A percentile compares a stretch with the other conserved stretches of the same genome.
Evolutionary conservation across 2,888 invertebrate genomes (phyloP).

Genomic region (Drosophila siamana): DNA sequence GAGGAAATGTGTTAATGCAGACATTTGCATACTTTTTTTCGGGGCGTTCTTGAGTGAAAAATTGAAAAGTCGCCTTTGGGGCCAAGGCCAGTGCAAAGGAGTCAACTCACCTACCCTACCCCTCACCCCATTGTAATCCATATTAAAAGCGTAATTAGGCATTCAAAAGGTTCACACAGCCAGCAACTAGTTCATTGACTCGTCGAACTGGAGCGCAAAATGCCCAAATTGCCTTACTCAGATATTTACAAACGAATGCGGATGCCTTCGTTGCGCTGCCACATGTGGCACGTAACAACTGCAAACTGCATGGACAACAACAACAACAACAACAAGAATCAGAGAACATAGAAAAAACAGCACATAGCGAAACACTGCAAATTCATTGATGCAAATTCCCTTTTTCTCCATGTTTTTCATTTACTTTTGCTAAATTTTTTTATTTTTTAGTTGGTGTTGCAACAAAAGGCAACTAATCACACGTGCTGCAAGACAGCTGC

Average conservation of each 20-base stretch:
- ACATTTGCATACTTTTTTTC: conserved; percentile 64
- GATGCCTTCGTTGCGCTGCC: conserved; percentile 8
- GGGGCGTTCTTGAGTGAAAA: conserved; percentile 22
- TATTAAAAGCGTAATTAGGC: conserved; percentile 43
- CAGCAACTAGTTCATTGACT: conserved; percentile 43
- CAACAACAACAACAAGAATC: too few relatives aligned
- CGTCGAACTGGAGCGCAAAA: background rate
- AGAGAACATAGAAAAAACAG: background rate
- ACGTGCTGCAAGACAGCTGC: conserved; percentile 18
- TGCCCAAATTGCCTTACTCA: conserved; percentile 6
- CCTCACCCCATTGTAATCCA: conserved; percentile 35
- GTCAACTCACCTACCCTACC: background rate
- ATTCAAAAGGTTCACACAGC: conserved; percentile 9
- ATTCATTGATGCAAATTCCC: conserved; percentile 16
- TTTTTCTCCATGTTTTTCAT: background rate
- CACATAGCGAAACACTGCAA: conserved; percentile 5
- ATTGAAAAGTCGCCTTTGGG: conserved; percentile 49
- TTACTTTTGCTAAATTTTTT: too few relatives aligned
- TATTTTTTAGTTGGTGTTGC: conserved; percentile 22
- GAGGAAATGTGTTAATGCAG: conserved; percentile 70
- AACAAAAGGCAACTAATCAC: conserved; percentile 32
- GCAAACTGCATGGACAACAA: conserved; percentile 46
- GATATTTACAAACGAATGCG: conserved; percentile 14
- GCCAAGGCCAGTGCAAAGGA: conserved; percentile 14
- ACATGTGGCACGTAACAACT: conserved; percentile 61